Conservation (phyloP, 2,113 vertebrate species). For the Aegotheles bennettii region DNA sequence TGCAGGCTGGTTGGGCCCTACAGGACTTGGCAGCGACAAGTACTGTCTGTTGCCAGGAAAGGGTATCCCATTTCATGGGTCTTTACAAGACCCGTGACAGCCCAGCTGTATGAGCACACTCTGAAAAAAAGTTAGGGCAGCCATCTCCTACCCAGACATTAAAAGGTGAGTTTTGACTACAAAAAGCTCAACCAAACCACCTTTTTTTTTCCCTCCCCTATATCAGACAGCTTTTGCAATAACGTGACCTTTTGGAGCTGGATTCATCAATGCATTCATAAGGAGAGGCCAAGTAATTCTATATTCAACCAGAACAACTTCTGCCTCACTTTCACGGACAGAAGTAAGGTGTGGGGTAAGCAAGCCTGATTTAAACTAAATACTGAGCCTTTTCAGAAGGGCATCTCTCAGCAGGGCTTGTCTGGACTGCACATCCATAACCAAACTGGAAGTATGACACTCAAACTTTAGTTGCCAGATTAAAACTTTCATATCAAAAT, state of each 20-base stretch:
- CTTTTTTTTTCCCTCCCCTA: accelerated
- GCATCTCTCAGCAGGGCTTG: neutral
- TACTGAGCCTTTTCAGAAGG: neutral
- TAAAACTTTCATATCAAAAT: neutral
- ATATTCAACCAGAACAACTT: neutral
- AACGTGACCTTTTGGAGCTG: neutral
- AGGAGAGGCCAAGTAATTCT: neutral
- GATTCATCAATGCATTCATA: neutral
- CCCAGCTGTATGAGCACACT: neutral
- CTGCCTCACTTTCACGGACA: neutral
- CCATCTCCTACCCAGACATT: neutral
- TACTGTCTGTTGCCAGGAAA: neutral
- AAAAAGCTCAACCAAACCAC: neutral
- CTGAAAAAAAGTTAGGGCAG: neutral
- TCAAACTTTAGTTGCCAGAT: neutral
- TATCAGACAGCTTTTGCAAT: neutral
- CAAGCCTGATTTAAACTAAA: neutral
- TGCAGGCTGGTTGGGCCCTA: neutral
- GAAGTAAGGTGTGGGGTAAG: neutral
- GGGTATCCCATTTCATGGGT: neutral
- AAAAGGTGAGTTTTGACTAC: neutral
- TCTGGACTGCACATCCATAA: neutral
- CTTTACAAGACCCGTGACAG: neutral
- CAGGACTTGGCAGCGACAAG: neutral
- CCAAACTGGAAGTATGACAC: neutral